These are phyloP conservation scores for Toxostoma redivivum DNA, from an alignment of 2,113 vertebrate species.

Conservation along the genomic window DNA sequence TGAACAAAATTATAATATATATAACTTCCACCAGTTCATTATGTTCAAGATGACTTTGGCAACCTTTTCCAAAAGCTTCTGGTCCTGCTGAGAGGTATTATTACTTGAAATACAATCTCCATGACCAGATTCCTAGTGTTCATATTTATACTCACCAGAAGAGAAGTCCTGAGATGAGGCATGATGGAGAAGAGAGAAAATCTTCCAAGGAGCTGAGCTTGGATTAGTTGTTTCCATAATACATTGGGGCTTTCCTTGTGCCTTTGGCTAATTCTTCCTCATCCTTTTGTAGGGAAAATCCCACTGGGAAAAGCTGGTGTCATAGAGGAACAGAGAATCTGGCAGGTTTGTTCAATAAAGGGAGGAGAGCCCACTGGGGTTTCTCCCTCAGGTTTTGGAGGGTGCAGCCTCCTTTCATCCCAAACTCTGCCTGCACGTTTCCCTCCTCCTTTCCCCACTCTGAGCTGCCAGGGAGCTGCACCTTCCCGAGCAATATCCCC, in stretches of 20 bases:
- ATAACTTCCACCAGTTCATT: not conserved
- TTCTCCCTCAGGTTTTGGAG: accelerated
- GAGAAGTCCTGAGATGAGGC: not conserved
- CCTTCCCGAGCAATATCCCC: not conserved
- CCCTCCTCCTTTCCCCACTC: not conserved
- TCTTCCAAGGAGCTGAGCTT: not conserved
- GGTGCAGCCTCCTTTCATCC: not conserved
- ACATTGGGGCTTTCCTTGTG: not conserved
- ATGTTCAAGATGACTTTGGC: not conserved
- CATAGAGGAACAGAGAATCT: not conserved
- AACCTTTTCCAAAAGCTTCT: not conserved
- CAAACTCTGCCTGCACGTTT: accelerated
- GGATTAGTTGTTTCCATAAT: not conserved
- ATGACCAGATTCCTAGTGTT: not conserved
- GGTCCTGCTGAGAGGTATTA: not conserved
- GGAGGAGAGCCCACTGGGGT: not conserved
- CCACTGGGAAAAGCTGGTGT: accelerated
- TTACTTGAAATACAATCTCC: not conserved
- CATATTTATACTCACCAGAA: not conserved
- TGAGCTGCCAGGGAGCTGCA: not conserved
- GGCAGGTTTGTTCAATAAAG: accelerated
- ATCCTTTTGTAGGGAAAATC: not conserved
- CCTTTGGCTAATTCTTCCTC: not conserved
- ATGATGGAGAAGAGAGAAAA: not conserved
- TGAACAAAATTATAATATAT: not conserved